These are phyloP conservation scores for Sphaeridia pumilis DNA, from an alignment of 2,888 invertebrate species.

Conservation along the genomic window DNA sequence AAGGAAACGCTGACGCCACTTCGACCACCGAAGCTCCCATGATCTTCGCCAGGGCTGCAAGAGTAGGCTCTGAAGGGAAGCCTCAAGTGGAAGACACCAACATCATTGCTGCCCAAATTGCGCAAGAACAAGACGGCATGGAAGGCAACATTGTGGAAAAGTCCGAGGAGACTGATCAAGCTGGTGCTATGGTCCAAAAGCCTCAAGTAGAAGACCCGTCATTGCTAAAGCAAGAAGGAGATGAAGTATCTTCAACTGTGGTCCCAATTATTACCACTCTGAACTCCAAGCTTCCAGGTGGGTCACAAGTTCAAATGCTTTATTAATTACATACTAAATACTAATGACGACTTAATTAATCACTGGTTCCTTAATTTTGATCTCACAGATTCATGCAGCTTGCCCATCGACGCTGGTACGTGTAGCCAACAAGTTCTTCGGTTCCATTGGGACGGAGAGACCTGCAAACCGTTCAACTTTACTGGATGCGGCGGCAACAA, in stretches of 20 bases:
- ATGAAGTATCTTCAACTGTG: no score
- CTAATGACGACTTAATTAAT: no score
- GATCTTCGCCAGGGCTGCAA: not conserved
- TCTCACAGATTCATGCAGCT: not conserved
- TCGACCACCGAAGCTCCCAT: not conserved
- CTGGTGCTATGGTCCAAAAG: not conserved
- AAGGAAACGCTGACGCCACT: no score
- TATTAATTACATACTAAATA: no score
- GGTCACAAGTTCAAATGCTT: no score
- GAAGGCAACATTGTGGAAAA: not conserved
- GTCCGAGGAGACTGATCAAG: conserved; percentile 1
- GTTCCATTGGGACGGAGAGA: conserved; percentile 23
- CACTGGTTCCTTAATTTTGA: no score
- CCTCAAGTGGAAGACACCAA: conserved; percentile 1
- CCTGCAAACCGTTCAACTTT: conserved; percentile 29
- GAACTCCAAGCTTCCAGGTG: no score
- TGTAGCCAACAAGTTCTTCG: conserved; percentile 16
- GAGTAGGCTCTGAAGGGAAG: not conserved
- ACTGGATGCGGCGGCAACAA: conserved; percentile 24
- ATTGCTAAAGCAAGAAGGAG: not conserved
- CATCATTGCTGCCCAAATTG: not conserved
- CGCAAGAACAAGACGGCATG: not conserved
- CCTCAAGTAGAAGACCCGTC: conserved; percentile 1
- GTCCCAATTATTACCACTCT: no score
- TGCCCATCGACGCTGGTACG: not conserved